Conservation (phyloP, 2,113 vertebrate genomes). For the Caloenas nicobarica region DNA sequence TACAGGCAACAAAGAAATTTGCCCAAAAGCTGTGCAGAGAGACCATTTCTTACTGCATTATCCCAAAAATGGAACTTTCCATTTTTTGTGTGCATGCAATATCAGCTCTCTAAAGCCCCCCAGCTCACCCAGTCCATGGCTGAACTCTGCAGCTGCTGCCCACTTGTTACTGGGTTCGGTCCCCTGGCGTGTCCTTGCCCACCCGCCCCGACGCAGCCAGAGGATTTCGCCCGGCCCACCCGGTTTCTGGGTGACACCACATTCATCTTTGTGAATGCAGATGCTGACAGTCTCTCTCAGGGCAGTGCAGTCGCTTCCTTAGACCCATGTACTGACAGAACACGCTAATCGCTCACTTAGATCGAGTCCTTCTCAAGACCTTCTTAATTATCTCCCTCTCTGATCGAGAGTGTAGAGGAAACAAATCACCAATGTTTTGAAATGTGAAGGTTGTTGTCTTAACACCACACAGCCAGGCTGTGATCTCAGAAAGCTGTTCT, state of each 20-base stretch:
- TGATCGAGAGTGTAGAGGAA: not conserved
- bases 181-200: not conserved
- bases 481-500: not conserved
- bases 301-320: not conserved
- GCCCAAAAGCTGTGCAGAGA: not conserved
- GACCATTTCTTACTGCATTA: not conserved
- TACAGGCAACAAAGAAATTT: not conserved
- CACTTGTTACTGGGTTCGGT: rapidly evolving
- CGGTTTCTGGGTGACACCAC: rapidly evolving
- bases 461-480: not conserved
- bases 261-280: not conserved
- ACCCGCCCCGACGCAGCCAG: too few species aligned
- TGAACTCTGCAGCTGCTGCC: not conserved
- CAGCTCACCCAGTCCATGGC: rapidly evolving
- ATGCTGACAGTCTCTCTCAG: not conserved
- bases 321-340: too few species aligned
- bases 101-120: not conserved
- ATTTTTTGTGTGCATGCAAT: not conserved
- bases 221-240: not conserved
- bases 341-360: not conserved
- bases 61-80: not conserved
- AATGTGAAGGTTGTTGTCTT: not conserved
- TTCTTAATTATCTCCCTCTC: not conserved
- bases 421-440: not conserved
- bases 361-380: not conserved